A percentile compares a stretch with the other conserved stretches of the same genome.
phyloP scores from a whole-genome alignment of 2,797 vertebrate species.

The Falco concolor region DNA sequence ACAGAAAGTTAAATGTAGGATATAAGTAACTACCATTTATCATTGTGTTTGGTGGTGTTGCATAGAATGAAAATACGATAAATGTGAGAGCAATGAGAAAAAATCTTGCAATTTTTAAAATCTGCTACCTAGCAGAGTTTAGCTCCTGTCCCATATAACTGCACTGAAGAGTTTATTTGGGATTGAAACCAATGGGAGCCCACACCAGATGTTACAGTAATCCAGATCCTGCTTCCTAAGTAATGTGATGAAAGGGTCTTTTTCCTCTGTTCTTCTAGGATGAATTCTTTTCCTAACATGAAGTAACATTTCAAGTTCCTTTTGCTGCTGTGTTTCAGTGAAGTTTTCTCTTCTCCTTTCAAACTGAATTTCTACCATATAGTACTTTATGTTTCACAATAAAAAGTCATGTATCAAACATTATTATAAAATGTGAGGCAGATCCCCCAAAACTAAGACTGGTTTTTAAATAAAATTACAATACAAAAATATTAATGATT shows the following conservation, averaged over 20 bases:
- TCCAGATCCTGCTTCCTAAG: neutral
- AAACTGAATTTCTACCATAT: neutral
- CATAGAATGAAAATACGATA: neutral
- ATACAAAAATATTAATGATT: neutral
- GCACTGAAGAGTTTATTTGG: neutral
- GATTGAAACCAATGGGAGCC: neutral
- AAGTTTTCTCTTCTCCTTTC: neutral
- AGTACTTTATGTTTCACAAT: neutral
- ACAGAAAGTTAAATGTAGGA: neutral
- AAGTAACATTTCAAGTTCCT: neutral
- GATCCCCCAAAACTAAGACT: neutral
- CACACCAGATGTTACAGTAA: neutral
- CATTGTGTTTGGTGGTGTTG: neutral
- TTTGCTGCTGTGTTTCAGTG: neutral
- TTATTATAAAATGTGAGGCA: neutral
- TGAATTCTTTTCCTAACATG: neutral
- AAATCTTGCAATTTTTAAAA: neutral
- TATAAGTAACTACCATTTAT: neutral
- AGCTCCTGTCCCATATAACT: neutral
- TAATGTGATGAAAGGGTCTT: accelerated
- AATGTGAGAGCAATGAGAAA: neutral
- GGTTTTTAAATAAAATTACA: neutral
- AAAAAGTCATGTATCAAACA: neutral
- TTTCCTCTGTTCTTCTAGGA: neutral
- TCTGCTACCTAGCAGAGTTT: neutral